Conservation (phyloP, 1,140 invertebrate species). For the Pollicipes pollicipes region DNA sequence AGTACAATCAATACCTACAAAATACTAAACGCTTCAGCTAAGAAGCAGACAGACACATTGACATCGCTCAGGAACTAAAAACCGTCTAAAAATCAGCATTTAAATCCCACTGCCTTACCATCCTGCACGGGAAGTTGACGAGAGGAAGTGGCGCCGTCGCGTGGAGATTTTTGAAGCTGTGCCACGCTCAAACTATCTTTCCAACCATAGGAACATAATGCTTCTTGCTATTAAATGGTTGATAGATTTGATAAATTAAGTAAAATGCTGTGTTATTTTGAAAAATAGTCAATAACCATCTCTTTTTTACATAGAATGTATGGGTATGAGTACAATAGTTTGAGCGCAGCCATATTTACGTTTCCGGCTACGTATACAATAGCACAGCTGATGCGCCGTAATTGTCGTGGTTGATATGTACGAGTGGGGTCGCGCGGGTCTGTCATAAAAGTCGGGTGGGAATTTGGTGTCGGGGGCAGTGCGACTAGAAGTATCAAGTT, state of each 20-base stretch:
- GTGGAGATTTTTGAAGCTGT: not conserved
- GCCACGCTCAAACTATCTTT: not conserved
- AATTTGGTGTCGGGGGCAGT: too few species aligned
- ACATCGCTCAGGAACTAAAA: too few species aligned
- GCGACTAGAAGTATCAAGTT: too few species aligned
- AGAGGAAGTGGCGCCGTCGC: not conserved
- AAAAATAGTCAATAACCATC: not conserved
- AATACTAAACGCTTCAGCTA: too few species aligned
- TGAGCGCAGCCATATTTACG: not conserved
- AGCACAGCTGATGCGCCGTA: not conserved
- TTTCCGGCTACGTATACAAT: conserved; percentile 1
- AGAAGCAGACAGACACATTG: too few species aligned
- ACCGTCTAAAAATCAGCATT: too few species aligned
- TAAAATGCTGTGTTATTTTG: not conserved
- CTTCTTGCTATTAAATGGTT: not conserved
- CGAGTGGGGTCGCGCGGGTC: too few species aligned
- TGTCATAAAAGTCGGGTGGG: too few species aligned
- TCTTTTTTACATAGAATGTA: not conserved
- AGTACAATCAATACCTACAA: too few species aligned
- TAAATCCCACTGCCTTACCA: too few species aligned
- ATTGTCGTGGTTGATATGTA: not conserved
- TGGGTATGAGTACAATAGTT: not conserved
- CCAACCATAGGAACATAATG: too few species aligned
- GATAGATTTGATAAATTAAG: not conserved
- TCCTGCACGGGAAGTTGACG: not conserved